Evolutionary conservation across 2,888 invertebrate species (phyloP).

Genomic region (Mythimna albipuncta): DNA sequence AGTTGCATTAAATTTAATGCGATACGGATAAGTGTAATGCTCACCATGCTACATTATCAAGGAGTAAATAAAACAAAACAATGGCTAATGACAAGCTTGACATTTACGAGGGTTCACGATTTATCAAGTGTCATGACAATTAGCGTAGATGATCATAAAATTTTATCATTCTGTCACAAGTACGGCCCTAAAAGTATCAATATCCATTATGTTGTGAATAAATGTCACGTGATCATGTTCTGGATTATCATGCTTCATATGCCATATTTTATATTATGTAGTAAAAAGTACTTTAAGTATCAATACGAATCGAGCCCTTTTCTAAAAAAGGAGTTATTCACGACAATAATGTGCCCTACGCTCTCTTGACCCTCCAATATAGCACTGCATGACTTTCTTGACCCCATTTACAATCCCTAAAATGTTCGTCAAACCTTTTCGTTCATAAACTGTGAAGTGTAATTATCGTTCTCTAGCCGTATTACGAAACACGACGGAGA

Average conservation of each 20-base stretch:
- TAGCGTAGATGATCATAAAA: conserved; percentile 71
- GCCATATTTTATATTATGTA: conserved; percentile 18
- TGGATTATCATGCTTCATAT: conserved; percentile 39
- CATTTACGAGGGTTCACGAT: conserved; percentile 73
- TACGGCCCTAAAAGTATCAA: conserved; percentile 60
- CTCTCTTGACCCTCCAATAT: not conserved
- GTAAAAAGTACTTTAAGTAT: not conserved
- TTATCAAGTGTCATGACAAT: conserved; percentile 72
- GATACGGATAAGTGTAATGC: conserved; percentile 54
- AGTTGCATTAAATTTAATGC: conserved; percentile 57
- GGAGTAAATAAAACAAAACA: conserved; percentile 55
- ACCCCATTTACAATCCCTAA: not conserved
- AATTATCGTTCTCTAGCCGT: conserved; percentile 17
- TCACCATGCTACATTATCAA: conserved; percentile 47
- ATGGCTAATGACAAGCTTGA: conserved; percentile 62
- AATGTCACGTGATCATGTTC: conserved; percentile 50
- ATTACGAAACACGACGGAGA: conserved; percentile 49
- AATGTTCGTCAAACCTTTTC: conserved; percentile 9
- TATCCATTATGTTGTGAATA: conserved; percentile 49
- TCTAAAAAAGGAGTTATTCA: conserved; percentile 1
- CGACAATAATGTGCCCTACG: not conserved
- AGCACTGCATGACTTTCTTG: not conserved
- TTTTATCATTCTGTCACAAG: conserved; percentile 62
- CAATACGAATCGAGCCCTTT: not conserved
- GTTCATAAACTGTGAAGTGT: conserved; percentile 9